These are phyloP conservation scores for Chrysodeixis includens DNA, from an alignment of 2,888 invertebrate species.

Conservation along the genomic window DNA sequence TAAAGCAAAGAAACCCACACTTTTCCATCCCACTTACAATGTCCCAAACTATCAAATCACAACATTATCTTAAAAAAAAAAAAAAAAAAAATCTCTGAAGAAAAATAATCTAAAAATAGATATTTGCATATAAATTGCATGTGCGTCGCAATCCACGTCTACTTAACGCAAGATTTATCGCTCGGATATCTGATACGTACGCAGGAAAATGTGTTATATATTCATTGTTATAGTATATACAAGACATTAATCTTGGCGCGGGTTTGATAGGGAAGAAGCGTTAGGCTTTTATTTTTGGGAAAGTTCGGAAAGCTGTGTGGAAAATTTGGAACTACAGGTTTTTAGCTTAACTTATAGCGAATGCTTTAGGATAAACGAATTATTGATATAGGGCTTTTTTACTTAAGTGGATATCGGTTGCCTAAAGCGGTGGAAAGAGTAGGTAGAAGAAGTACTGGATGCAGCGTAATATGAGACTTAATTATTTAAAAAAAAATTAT, in stretches of 20 bases:
- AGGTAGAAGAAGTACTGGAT: too few species aligned
- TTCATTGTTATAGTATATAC: background rate
- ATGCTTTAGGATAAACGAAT: too few species aligned
- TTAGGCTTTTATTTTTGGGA: background rate
- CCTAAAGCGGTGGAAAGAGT: too few species aligned
- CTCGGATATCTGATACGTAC: constrained; percentile 5
- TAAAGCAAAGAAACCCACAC: too few species aligned
- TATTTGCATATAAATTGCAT: constrained; percentile 7
- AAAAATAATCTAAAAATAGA: background rate
- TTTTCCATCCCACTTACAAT: background rate
- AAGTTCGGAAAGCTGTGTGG: background rate
- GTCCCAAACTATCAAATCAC: background rate
- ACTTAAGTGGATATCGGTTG: too few species aligned
- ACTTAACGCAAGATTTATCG: background rate
- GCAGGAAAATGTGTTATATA: background rate
- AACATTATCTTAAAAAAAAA: background rate
- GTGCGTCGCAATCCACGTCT: constrained; percentile 1
- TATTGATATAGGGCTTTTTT: too few species aligned
- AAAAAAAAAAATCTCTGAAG: background rate
- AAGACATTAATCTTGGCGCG: background rate
- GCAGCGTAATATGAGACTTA: too few species aligned
- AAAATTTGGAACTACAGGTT: too few species aligned
- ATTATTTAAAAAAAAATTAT: too few species aligned
- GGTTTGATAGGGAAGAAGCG: background rate
- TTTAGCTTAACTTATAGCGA: too few species aligned